Base-by-base conservation (phyloP, 2,888 invertebrate species). In the Octonoba sinensis region DNA sequence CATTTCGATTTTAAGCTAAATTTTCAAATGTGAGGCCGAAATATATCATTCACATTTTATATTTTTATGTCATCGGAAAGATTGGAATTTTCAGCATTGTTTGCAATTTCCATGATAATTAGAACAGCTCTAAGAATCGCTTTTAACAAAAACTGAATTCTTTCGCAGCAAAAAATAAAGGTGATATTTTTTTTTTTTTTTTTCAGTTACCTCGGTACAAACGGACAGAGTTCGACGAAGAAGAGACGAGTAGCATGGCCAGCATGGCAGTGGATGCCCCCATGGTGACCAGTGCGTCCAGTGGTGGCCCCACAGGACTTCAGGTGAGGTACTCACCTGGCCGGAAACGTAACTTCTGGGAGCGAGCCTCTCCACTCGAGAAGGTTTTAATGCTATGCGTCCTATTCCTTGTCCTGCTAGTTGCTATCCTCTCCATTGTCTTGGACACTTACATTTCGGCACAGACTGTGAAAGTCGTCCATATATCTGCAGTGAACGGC, bases 151-250 rank as follows among this genome's bases (percentile, higher is more conserved):
- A n/a, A n/a, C n/a, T n/a, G n/a, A n/a, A n/a, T n/a, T n/a, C n/a
- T n/a, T n/a, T n/a, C n/a, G n/a, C n/a, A n/a, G n/a, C n/a, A n/a
- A n/a, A n/a, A n/a, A n/a, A n/a, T n/a, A n/a, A n/a, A n/a, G n/a
- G 4, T 51, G 18, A 54, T 11, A 18, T 54, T 54, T 18, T 2
- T 24, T 16, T 20, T n/a, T 22, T 54, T 18, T 46, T 51, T 16
- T 69, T 64, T 24, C 82, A 85, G 85, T 84, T 84, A 81, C 84
- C 85, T 66, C 79, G 84, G 15, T 86, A 86, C 70, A 86, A 85
- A 47, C 77, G 86, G 51, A 84, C 86, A 24, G 86, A 86, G 22
- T 86, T 86, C 66, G 86, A 86, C 64, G 86, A 85, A 54, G 86
- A 86, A 20, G 86, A 86, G 46, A 83, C 85, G 47, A 85, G 85